Conservation (phyloP, 2,113 vertebrate species). For the Petrocephalus microphthalmus region DNA sequence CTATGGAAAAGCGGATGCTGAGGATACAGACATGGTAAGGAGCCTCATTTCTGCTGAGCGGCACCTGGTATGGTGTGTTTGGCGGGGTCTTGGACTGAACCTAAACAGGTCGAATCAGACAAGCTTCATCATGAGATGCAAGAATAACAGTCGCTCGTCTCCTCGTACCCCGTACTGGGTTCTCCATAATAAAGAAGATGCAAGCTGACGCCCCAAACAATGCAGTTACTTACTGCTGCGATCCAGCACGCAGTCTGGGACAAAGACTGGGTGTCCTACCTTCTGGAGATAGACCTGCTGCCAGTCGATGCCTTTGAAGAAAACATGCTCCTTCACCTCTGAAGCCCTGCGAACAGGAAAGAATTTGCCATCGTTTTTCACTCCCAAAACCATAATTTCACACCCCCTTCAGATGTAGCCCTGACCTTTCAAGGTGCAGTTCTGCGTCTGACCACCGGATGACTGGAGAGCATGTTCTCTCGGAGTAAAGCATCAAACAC, state of each 20-base stretch:
- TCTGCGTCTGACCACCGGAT: background rate
- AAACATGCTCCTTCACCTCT: conserved; percentile 88
- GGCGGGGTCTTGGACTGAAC: background rate
- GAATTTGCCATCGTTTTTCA: background rate
- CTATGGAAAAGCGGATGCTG: background rate
- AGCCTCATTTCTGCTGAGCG: background rate
- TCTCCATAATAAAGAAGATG: background rate
- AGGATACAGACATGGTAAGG: background rate
- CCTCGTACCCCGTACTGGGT: background rate
- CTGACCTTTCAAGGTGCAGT: background rate
- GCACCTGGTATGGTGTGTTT: background rate
- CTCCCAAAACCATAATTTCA: no score
- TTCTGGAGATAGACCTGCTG: conserved; percentile 95
- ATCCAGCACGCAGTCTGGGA: background rate
- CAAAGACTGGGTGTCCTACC: conserved; percentile 53
- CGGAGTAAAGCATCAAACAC: background rate
- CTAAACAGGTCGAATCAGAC: background rate
- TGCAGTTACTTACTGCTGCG: background rate
- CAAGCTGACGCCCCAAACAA: background rate
- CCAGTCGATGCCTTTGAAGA: conserved; percentile 95
- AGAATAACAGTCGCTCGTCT: background rate
- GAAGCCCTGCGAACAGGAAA: conserved; percentile 63
- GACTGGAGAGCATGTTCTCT: background rate
- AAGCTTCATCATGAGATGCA: background rate
- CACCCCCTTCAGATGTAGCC: background rate